Base-by-base conservation (phyloP, 2,797 vertebrate species). In the Podarcis siculus region DNA sequence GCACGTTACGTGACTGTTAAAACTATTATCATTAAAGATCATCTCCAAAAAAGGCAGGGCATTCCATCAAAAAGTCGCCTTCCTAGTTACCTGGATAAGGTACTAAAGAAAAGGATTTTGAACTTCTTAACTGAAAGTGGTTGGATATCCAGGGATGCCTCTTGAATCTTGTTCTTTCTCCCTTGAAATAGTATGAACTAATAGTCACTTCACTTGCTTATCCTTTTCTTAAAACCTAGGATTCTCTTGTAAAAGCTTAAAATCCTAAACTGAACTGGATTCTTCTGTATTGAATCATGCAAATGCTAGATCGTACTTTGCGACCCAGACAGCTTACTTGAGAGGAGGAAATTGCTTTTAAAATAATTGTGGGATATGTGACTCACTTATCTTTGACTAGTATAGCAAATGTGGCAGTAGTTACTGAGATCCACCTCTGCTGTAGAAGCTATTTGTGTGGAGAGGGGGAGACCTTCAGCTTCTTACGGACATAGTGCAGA, bases 11-110 rank as follows among this genome's bases (percentile, higher is more conserved):
- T 99, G 93, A 99, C 99, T 2, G 98, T 98, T 86, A 99, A 99
- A 96, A 99, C 99, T 71, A 99, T 99, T 86, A 99, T 99, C 91
- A 99, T 99, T 95, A 99, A 98, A 81, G 99, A 99, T 92, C 98
- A 99, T 94, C 96, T 99, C 77, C 99, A 99, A 95, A 99, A 99
- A 86, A 96, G 99, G 45, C 99, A 99, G 86, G 99, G 99, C 23
- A 97, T 99, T 85, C 99, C 98, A 1, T 98, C 98, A 82, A 99
- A 99, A 95, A 99, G 98, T 92, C 98, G 99, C 13, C 97, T 99
- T 78, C 99, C 99, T 76, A 96, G 98, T 92, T 99, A 99, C 92
- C 94, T 99, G 95, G 99, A 99, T 96, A 99, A 99, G 90, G 98
- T 99, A 87, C 97, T 99, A 61, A 99, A 99, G 97, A 99, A 98